phyloP scores from a whole-genome alignment of 1,140 invertebrate genomes.

The Pseudachorutes palmiensis region DNA sequence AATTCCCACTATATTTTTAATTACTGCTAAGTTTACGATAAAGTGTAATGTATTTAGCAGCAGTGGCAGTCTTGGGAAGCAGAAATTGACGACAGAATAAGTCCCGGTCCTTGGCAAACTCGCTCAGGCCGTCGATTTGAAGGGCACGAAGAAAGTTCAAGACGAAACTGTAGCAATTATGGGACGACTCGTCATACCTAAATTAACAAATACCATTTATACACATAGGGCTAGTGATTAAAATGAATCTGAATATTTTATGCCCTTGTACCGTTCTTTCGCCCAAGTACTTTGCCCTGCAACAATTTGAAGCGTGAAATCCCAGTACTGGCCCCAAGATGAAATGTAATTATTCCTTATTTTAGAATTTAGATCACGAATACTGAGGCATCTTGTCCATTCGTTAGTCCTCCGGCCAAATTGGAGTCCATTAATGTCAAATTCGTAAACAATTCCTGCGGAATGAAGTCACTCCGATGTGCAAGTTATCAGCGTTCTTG shows the following conservation, averaged over 20 bases:
- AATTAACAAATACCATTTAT: slow-evolving; percentile 4
- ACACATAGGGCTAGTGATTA: not conserved
- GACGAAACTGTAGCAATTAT: slow-evolving; percentile 74
- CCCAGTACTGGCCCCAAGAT: slow-evolving; percentile 68
- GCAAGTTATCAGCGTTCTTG: slow-evolving; percentile 65
- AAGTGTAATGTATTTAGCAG: slow-evolving; percentile 69
- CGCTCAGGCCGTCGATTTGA: slow-evolving; percentile 54
- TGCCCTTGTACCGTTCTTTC: slow-evolving; percentile 45
- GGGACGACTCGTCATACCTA: slow-evolving; percentile 59
- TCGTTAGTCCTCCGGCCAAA: slow-evolving; percentile 47
- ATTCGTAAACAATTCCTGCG: slow-evolving; percentile 63
- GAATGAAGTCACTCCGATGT: slow-evolving; percentile 71
- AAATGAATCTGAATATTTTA: not conserved
- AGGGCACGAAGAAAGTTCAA: slow-evolving; percentile 60
- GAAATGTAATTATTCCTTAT: slow-evolving; percentile 41
- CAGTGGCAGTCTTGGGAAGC: slow-evolving; percentile 60
- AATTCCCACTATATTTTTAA: not conserved
- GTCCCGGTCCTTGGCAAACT: slow-evolving; percentile 54
- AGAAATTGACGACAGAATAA: slow-evolving; percentile 68
- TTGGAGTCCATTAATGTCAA: slow-evolving; percentile 61
- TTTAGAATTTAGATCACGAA: slow-evolving; percentile 48
- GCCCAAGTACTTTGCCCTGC: slow-evolving; percentile 56
- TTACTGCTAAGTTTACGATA: slow-evolving; percentile 53
- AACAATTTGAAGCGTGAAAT: slow-evolving; percentile 58
- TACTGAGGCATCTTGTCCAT: slow-evolving; percentile 63